Evolutionary conservation across 2,113 vertebrate species (phyloP).

Genomic region (Aphelocoma coerulescens): DNA sequence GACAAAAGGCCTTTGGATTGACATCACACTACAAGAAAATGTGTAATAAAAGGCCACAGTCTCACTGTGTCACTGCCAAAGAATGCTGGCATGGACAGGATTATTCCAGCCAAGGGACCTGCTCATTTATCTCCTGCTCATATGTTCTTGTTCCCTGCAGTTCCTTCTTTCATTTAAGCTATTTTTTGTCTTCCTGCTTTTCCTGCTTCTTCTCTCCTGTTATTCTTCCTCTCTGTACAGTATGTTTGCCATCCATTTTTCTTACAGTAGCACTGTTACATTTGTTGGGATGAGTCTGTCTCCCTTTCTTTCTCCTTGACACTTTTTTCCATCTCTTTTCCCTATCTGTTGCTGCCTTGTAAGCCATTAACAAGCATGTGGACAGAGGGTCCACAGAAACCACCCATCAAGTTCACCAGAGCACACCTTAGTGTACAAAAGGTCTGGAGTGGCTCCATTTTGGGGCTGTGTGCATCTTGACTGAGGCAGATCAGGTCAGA

Average conservation of each 20-base stretch:
- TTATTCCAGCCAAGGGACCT: not conserved
- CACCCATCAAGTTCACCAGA: not conserved
- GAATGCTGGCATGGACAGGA: not conserved
- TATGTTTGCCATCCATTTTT: not conserved
- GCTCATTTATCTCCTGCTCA: not conserved
- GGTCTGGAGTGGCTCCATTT: not conserved
- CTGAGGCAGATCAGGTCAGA: not conserved
- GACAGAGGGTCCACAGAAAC: not conserved
- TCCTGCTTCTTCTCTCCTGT: not conserved
- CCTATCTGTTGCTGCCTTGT: not conserved
- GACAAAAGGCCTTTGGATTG: not conserved
- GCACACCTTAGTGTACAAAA: not conserved
- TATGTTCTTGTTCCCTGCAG: not conserved
- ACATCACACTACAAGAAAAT: not conserved
- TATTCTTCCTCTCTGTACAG: not conserved
- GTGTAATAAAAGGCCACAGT: not conserved
- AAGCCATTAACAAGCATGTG: not conserved
- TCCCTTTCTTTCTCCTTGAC: not conserved
- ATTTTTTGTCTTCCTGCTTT: not conserved
- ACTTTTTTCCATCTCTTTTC: not conserved
- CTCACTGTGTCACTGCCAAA: not conserved
- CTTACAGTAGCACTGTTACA: not conserved
- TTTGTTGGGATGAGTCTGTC: not conserved
- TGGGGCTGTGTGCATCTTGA: not conserved
- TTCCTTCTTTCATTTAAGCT: not conserved